These are phyloP conservation scores for Salmo trutta DNA, from an alignment of 2,797 vertebrate species.

Conservation along the genomic window DNA sequence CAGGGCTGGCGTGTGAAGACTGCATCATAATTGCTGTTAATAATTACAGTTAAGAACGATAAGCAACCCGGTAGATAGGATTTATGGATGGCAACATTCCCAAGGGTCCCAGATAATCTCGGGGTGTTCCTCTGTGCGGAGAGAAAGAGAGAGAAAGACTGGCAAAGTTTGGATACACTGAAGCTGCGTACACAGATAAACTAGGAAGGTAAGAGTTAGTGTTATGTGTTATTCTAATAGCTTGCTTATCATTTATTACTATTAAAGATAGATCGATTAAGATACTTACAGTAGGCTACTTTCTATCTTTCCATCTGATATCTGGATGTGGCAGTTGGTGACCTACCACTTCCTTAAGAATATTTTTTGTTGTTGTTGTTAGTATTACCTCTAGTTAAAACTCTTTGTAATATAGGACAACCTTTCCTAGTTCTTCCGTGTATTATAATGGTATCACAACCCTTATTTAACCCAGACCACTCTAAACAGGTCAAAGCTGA, in stretches of 20 bases:
- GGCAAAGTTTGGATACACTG: neutral
- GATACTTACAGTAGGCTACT: neutral
- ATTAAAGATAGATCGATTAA: neutral
- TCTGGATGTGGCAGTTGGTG: neutral
- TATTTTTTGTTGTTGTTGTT: neutral
- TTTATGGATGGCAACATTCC: constrained; percentile 61
- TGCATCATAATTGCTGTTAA: constrained; percentile 85
- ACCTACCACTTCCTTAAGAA: neutral
- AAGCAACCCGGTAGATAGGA: constrained; percentile 46
- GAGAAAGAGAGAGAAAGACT: constrained; percentile 9
- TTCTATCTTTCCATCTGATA: neutral
- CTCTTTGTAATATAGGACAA: neutral
- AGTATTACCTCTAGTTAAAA: neutral
- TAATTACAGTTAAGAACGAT: constrained; percentile 84
- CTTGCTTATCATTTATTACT: neutral
- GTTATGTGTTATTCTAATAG: neutral
- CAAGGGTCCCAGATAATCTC: constrained; percentile 44
- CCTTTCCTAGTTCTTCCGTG: neutral
- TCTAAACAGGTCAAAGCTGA: neutral
- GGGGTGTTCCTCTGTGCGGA: constrained; percentile 11
- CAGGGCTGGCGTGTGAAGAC: constrained; percentile 77
- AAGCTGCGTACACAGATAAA: neutral
- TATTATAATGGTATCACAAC: neutral
- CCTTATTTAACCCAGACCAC: neutral
- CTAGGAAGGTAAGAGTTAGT: constrained; percentile 9